A percentile compares a stretch with the other conserved stretches of the same genome.
Evolutionary conservation across 2,113 vertebrate species (phyloP).

Genomic region (Butorides virescens): DNA sequence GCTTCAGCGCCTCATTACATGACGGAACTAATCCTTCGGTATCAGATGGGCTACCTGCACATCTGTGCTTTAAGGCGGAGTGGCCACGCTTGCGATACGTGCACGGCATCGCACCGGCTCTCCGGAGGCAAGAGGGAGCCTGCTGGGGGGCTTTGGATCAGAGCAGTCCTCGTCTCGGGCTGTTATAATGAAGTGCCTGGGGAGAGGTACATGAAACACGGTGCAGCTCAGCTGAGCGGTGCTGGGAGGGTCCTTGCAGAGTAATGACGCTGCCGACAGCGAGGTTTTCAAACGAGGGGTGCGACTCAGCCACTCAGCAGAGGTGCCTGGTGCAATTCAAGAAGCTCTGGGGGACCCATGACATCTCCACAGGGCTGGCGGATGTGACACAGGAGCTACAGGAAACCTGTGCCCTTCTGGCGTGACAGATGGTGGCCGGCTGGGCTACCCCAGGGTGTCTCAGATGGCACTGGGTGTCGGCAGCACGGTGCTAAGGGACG

Average conservation of each 20-base stretch:
- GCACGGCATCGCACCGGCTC: not conserved
- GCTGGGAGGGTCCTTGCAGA: not conserved
- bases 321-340: slow-evolving; percentile 1
- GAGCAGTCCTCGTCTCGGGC: not conserved
- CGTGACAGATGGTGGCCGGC: not conserved
- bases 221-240: not conserved
- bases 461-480: not conserved
- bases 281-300: not conserved
- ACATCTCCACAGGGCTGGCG: not conserved
- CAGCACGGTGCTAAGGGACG: not conserved
- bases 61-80: not conserved
- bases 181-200: slow-evolving; percentile 25
- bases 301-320: not conserved
- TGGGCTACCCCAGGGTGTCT: not conserved
- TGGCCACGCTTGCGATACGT: not conserved
- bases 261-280: not conserved
- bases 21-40: not conserved
- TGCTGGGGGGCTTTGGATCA: not conserved
- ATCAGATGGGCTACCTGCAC: not conserved
- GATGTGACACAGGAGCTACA: not conserved
- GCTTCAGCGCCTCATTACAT: not conserved
- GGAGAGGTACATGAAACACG: not conserved
- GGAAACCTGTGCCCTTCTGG: not conserved
- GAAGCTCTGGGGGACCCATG: not conserved
- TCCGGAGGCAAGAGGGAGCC: not conserved